Evolutionary conservation across 2,888 invertebrate genomes (phyloP), one percentile per base, ranked within the genome.

Genomic region (Meganola albula): DNA sequence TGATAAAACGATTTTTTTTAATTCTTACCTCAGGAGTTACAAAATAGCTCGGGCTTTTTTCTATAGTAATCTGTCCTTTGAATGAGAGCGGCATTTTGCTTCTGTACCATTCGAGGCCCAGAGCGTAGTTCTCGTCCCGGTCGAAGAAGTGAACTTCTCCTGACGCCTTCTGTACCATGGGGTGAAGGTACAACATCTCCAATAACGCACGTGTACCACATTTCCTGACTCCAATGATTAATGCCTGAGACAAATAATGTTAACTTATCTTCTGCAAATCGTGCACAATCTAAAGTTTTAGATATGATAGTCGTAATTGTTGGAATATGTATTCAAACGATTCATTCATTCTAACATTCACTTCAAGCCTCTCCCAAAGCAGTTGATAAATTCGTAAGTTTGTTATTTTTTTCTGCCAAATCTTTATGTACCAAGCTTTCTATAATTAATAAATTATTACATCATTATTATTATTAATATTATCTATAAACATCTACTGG

Each of bases 81-180:
- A 93, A 94, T 1, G 97, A 96, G 62, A 93, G 92, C 7, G 98
- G 98, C 97, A 98, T 98, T 72, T 95, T 94, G 66, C 91, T 91
- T 39, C 94, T 87, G 77, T 99, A 99, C 98, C 98, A 99, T 41
- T 98, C 96, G 38, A 97, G 87, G 0, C 99, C 99, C 46, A 92
- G 89, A 31, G 91, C 90, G 74, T 97, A 99, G 74, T 97, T 97
- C 59, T 95, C 95, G 64, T 95, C 95, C 31, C 96, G 90, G 82
- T 99, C 98, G 78, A 99, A 99, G 86, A 97, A 99, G 77, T 99
- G 98, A 18, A 97, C 94, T 82, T 99, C 98, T 11, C 96, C 94
- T 9, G 95, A 93, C 1, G 97, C 96, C 65, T 95, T 96, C 72
- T 95, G 95, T 35, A 97, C 93, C 85, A 92, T 91, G 8, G 95